Conservation (phyloP, 2,113 vertebrate species). For the Anser brachyrhynchus region DNA sequence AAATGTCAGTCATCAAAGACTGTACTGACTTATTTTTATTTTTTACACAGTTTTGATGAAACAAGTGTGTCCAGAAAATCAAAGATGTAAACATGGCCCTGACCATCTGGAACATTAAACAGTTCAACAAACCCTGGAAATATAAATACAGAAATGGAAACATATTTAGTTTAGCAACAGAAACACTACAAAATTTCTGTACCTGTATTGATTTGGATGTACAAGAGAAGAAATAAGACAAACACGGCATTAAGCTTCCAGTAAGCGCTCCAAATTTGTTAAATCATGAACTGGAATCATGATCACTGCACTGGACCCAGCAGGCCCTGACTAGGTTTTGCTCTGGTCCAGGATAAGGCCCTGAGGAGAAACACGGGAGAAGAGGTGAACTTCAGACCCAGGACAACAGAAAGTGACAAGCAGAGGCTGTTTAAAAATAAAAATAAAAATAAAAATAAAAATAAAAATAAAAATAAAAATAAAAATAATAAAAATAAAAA, state of each 20-base stretch:
- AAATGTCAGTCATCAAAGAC: neutral
- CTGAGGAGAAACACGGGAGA: neutral
- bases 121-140: neutral
- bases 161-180: neutral
- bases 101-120: neutral
- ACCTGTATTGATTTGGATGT: neutral
- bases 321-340: neutral
- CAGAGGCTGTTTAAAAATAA: neutral
- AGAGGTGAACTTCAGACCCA: neutral
- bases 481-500: no score
- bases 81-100: neutral
- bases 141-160: neutral
- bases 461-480: no score
- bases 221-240: neutral
- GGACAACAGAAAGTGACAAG: neutral
- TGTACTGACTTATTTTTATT: neutral
- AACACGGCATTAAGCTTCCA: fast-evolving
- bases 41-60: neutral
- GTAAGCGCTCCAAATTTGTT: neutral
- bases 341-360: neutral
- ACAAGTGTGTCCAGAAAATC: neutral
- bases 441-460: neutral
- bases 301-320: no score
- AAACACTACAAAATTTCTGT: neutral
- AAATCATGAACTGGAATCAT: neutral